Percentiles rank a stretch among this genome's conserved stretches.
phyloP scores from a whole-genome alignment of 2,113 vertebrate genomes.

The Bothrops jararaca region DNA sequence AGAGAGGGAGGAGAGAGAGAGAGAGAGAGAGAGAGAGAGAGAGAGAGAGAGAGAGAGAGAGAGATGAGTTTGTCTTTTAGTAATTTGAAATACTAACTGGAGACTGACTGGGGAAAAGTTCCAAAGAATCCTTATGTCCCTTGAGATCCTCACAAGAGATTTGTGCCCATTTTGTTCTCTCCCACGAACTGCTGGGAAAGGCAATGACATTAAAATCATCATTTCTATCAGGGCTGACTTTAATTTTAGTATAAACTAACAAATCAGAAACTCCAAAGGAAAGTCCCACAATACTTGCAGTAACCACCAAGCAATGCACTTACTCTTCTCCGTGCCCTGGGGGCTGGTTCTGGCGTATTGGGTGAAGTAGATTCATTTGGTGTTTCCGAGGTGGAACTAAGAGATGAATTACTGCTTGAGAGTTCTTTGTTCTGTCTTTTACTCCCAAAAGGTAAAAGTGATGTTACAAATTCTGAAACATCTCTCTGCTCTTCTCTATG shows the following conservation, averaged over 20 bases:
- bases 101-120: constrained; percentile 3
- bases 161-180: not conserved
- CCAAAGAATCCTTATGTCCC: constrained; percentile 20
- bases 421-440: constrained; percentile 89
- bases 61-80: not conserved
- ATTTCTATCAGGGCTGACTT: not conserved
- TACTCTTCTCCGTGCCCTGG: constrained; percentile 85
- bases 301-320: constrained; percentile 6
- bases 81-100: constrained; percentile 21
- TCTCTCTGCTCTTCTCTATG: constrained; percentile 85
- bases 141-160: not conserved
- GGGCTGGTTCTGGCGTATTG: constrained; percentile 80
- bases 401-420: constrained; percentile 98
- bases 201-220: not conserved
- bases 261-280: not conserved
- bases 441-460: constrained; percentile 84
- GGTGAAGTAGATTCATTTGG: constrained; percentile 83
- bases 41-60: not conserved
- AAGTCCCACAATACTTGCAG: not conserved
- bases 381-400: constrained; percentile 95
- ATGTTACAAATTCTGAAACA: constrained; percentile 83
- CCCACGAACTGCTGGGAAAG: constrained; percentile 18
- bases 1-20: not conserved
- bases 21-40: not conserved
- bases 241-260: not conserved